Evolutionary conservation across 2,888 invertebrate species (phyloP), one percentile per base, ranked within the genome.

Genomic region (Nomada hirtipes): DNA sequence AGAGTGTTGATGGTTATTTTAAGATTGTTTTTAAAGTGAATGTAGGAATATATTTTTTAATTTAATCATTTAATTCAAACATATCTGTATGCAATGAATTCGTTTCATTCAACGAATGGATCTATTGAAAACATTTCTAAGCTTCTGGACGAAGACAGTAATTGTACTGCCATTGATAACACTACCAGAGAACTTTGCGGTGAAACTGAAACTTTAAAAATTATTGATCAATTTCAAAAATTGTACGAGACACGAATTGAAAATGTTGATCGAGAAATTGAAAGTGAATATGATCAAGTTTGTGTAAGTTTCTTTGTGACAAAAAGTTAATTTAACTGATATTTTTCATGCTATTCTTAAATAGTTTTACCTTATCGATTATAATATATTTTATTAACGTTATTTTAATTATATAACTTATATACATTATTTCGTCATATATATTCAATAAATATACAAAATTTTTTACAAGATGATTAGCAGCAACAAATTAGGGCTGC

Each of bases 191-290:
- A 84, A 73, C 61, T 83, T 75, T 92, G 91, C 75, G 89, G 87
- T 18, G 90, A 92, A 75, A 87, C 86, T 52, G 90, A 90, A 44
- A 83, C 92, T 69, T 75, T 93, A 20, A 89, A 85, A 63, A 95
- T 96, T 84, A 94, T 96, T 70, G 93, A 94, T 64, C 95, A 96
- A 77, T 95, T 97, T 84, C 96, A 96, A 90, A 92, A 94, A 72
- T 94, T 96, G 0, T 97, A 96, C 90, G 95, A 96, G 85, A 94
- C 95, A 55, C 95, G 96, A 79, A 94, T 97, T 92, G 94, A 94
- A 52, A 93, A 95, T 68, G 94, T 97, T 60, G 96, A 96, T 73
- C 90, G 90, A 42, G 91, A 90, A 23, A 61, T 86, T 50, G 72
- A 80, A 36, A 72, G 70, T 68, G 90, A 90, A 67, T 83, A 77